Base-by-base conservation (phyloP, 2,888 invertebrate species). In the Zootermopsis nevadensis region DNA sequence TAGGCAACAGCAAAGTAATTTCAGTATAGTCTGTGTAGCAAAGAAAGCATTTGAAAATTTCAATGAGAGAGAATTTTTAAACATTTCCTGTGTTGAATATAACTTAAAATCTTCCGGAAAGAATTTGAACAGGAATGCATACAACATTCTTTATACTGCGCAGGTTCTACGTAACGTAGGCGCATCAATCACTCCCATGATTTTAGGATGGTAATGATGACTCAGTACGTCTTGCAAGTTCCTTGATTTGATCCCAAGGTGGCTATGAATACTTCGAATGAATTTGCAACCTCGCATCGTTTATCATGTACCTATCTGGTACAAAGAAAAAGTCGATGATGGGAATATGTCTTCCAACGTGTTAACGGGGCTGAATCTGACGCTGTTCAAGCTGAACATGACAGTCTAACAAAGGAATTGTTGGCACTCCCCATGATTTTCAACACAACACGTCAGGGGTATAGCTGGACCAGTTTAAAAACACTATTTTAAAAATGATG, bases 221-320 rank as follows among this genome's bases (percentile, higher is more conserved):
- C 60, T 60, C 27, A 10, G 60, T 27, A n/a, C 15, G 48, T 48
- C 48, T 48, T 48, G 1, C 48, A 48, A 19, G 60, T 60, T 60
- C n/a, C n/a, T 27, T 60, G 27, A n/a, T n/a, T 60, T n/a, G n/a
- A n/a, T n/a, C 60, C 60, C 60, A 6, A 60, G 60, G n/a, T n/a
- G 60, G 6, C 3, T 60, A 7, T 60, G 60, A 60, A 60, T 60
- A 60, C 60, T 60, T 24, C 27, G 24, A n/a, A 60, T 60, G n/a
- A 48, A 48, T 15, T 15, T 48, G 48, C 19, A 19, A 60, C 60
- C 15, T 27, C 60, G 15, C n/a, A 60, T 60, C 60, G 6, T 60
- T 60, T 27, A 60, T 60, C 60, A 60, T 60, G 60, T 60, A n/a
- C 60, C n/a, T n/a, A 60, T 60, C 15, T 60, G 60, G 60, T 27